Evolutionary conservation across 92 coral and sea anemone species (phyloP).

Genomic region (Parazoanthus atlanticus): DNA sequence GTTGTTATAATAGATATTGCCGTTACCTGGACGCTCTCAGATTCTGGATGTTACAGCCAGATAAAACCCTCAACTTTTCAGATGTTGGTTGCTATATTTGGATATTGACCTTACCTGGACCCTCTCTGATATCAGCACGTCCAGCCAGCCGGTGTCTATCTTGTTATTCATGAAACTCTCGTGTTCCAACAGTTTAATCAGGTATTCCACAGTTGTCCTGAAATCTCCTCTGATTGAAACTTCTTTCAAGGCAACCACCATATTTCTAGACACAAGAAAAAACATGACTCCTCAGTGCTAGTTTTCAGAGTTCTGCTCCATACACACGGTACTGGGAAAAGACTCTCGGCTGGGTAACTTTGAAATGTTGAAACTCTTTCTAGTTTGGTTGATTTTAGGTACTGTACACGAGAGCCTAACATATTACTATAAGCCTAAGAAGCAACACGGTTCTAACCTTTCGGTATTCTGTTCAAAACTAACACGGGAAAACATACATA

Average conservation of each 20-base stretch:
- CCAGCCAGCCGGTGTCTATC: constrained; percentile 98
- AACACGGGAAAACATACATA: neutral
- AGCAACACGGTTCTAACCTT: neutral
- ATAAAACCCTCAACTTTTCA: too few relatives aligned
- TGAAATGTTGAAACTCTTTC: neutral
- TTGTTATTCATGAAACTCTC: constrained; percentile 80
- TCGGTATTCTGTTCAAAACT: too few relatives aligned
- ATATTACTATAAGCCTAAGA: too few relatives aligned
- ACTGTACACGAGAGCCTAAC: neutral
- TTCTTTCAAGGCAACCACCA: constrained; percentile 96
- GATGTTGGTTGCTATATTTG: too few relatives aligned
- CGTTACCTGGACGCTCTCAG: too few relatives aligned
- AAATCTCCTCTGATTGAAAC: constrained; percentile 98
- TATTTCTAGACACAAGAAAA: constrained; percentile 56
- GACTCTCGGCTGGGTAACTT: too few relatives aligned
- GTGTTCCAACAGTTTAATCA: constrained; percentile 88
- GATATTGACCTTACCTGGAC: constrained; percentile 62
- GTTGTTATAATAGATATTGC: too few relatives aligned
- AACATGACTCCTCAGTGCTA: neutral
- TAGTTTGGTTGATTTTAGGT: neutral
- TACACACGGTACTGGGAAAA: neutral
- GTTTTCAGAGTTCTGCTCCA: neutral
- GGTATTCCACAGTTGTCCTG: constrained; percentile 97
- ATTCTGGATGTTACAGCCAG: too few relatives aligned
- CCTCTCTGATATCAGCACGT: constrained; percentile 84